Evolutionary conservation across 2,113 vertebrate species (phyloP).

Genomic region (Delphinus delphis): DNA sequence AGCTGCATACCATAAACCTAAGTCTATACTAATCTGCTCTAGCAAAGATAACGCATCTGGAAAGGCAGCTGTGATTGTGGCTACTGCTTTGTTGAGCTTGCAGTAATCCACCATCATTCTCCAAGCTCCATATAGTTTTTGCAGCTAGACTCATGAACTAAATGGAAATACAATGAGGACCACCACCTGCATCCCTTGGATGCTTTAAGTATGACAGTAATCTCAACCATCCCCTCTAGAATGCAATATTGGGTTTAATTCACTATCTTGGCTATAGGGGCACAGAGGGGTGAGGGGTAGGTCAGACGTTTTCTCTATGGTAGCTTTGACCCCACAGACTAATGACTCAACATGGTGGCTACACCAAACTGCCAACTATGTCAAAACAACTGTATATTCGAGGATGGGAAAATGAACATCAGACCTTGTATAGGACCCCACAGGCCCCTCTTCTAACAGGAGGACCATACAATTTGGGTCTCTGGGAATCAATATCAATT

Average conservation of each 20-base stretch:
- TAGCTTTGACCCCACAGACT: neutral
- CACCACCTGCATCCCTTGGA: neutral
- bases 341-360: neutral
- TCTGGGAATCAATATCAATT: neutral
- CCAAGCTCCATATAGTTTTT: neutral
- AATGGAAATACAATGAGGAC: neutral
- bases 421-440: neutral
- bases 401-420: neutral
- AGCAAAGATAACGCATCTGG: neutral
- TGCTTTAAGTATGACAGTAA: neutral
- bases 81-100: neutral
- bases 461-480: neutral
- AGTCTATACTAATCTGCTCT: neutral
- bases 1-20: neutral
- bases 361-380: neutral
- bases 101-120: neutral
- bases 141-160: neutral
- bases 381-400: neutral
- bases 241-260: neutral
- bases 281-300: accelerated
- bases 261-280: neutral
- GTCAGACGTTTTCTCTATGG: neutral
- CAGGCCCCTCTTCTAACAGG: neutral
- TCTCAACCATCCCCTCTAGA: neutral
- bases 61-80: neutral